Percentiles rank a stretch among this genome's conserved stretches.
phyloP scores from a whole-genome alignment of 2,888 invertebrate species.

The Cantharis flavilabris region DNA sequence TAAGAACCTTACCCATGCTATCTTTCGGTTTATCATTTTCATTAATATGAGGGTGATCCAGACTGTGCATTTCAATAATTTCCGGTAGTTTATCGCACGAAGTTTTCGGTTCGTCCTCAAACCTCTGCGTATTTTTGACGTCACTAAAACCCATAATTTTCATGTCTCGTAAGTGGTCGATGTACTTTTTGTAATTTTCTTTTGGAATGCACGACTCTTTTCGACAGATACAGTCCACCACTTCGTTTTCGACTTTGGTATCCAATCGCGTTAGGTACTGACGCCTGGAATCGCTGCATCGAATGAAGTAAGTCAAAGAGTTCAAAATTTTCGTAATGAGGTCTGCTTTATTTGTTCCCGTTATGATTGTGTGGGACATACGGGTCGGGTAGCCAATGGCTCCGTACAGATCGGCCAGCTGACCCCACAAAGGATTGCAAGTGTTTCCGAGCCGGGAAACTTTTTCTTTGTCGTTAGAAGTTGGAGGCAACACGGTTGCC shows the following conservation, averaged over 20 bases:
- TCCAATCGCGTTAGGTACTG: constrained; percentile 34
- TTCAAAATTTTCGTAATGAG: constrained; percentile 75
- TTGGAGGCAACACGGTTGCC: constrained; percentile 65
- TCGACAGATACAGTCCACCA: constrained; percentile 45
- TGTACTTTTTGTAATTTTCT: constrained; percentile 48
- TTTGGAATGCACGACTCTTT: constrained; percentile 47
- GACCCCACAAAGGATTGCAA: constrained; percentile 90
- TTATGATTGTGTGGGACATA: constrained; percentile 79
- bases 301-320: constrained; percentile 83
- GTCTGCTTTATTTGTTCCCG: constrained; percentile 67
- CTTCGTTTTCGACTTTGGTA: constrained; percentile 47
- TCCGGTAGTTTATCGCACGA: not conserved
- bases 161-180: constrained; percentile 44
- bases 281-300: constrained; percentile 73
- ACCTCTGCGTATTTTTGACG: not conserved
- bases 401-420: constrained; percentile 85
- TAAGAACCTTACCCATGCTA: not conserved
- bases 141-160: constrained; percentile 6
- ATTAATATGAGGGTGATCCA: not conserved
- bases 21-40: not conserved
- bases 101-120: not conserved
- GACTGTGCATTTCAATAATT: constrained; percentile 19
- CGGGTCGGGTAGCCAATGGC: constrained; percentile 79
- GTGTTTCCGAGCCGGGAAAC: constrained; percentile 66
- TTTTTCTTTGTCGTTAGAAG: constrained; percentile 55